Evolutionary conservation across 2,113 vertebrate genomes (phyloP).

Genomic region (Copsychus sechellarum): DNA sequence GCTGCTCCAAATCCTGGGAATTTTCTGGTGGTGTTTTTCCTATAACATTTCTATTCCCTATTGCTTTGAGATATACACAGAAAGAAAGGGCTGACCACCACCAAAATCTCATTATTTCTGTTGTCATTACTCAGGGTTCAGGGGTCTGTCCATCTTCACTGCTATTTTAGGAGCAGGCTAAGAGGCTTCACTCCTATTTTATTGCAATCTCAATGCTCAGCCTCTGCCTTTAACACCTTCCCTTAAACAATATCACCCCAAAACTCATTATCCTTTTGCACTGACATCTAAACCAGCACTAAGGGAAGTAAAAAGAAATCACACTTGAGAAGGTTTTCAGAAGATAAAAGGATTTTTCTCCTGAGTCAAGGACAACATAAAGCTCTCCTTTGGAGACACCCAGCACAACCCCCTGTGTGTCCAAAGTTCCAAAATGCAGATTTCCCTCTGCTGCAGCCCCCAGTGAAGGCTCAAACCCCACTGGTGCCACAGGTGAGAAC

Average conservation of each 20-base stretch:
- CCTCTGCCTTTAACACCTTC: background rate
- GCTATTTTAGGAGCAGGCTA: background rate
- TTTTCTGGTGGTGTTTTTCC: background rate
- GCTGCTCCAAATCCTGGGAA: background rate
- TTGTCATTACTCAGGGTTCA: background rate
- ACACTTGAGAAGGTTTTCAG: background rate
- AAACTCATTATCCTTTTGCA: background rate
- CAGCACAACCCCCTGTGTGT: background rate
- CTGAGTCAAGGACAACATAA: background rate
- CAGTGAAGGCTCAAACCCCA: background rate
- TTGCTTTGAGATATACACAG: background rate
- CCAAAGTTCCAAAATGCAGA: background rate
- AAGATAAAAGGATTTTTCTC: background rate
- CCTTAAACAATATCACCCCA: background rate
- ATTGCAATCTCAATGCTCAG: background rate
- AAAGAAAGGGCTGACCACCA: background rate
- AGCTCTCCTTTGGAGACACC: background rate
- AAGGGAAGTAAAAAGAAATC: background rate
- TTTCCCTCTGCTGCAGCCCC: background rate
- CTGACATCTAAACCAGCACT: background rate
- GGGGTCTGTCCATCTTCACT: background rate
- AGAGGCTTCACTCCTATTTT: background rate
- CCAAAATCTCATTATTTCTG: background rate
- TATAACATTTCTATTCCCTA: background rate
- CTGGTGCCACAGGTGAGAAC: background rate